Evolutionary conservation across 1,140 invertebrate species (phyloP), one percentile per base, ranked within the genome.

Genomic region (Yoshiicerus persimilis): DNA sequence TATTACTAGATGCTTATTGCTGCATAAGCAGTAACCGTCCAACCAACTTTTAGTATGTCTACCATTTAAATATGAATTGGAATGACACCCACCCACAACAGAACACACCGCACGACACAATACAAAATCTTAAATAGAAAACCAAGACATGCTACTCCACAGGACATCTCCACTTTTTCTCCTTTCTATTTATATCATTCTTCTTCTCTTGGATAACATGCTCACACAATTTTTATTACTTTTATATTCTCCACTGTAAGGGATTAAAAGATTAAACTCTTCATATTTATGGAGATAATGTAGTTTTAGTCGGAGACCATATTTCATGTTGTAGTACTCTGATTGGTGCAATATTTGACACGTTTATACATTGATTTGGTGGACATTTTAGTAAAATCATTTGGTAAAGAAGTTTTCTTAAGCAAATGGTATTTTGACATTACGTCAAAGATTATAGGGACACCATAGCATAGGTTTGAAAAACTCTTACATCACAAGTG

Each of bases 81-180:
- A 80, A 80, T 38, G 75, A 80, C 75, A 80, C 75, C 75, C 75
- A 80, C 75, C 75, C 75, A 80, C 75, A 80, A 34, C 75, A 80
- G 20, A 36, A 34, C 75, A 80, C 75, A 80, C 75, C 75, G 32
- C 75, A 80, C 75, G 75, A 80, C 75, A 80, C 75, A 77, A 77
- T 80, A 36, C 34, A 4, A 80, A 80, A 36, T 80, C 34, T 38
- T 38, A 80, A 80, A 80, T 80, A 80, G 75, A 80, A 80, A 80
- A 80, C 75, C 75, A 36, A n/a, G 75, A 80, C 75, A 80, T 32
- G 75, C 75, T n/a, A 80, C 75, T 36, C 75, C 75, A 23, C 75
- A 80, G 30, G 75, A 80, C 75, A 36, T 38, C 75, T 36, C 25
- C 66, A 20, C 75, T 70, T 25, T n/a, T n/a, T n/a, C n/a, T n/a